These are phyloP conservation scores for Diarsia dahlii DNA, from an alignment of 2,888 invertebrate species.

Conservation along the genomic window DNA sequence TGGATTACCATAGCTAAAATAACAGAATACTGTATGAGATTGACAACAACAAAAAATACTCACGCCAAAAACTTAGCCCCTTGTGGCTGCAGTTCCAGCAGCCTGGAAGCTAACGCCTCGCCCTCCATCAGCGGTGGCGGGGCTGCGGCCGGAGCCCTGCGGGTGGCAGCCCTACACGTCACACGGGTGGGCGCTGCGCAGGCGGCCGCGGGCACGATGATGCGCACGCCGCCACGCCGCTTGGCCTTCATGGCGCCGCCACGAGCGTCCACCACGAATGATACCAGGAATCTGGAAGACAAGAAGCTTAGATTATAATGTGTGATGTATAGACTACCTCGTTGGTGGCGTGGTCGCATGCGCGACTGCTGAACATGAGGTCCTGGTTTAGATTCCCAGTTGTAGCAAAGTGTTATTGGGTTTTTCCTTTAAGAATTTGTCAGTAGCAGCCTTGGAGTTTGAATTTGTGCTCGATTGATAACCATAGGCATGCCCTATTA, in stretches of 20 bases:
- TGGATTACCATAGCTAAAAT: too few relatives aligned
- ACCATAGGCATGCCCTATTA: too few relatives aligned
- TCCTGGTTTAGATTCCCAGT: too few relatives aligned
- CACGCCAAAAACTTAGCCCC: slow-evolving; percentile 99
- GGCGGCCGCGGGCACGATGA: slow-evolving; percentile 98
- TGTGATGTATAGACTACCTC: not conserved
- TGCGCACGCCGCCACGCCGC: slow-evolving; percentile 98
- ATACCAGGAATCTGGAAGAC: slow-evolving; percentile 95
- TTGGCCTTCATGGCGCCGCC: slow-evolving; percentile 99
- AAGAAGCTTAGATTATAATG: not conserved
- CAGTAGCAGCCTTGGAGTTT: too few relatives aligned
- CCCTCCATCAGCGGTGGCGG: slow-evolving; percentile 99
- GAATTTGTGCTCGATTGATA: too few relatives aligned
- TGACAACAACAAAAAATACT: slow-evolving; percentile 67
- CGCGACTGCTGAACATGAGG: not conserved
- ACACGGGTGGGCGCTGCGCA: slow-evolving; percentile 99
- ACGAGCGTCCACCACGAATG: slow-evolving; percentile 99
- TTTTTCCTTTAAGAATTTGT: not conserved
- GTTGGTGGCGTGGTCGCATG: too few relatives aligned
- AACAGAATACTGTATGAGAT: too few relatives aligned
- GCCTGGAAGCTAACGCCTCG: slow-evolving; percentile 98
- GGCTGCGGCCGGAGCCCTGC: slow-evolving; percentile 91
- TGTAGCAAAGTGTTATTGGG: too few relatives aligned
- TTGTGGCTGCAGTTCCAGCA: slow-evolving; percentile 98
- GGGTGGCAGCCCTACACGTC: slow-evolving; percentile 94